Evolutionary conservation across 2,888 invertebrate species (phyloP).

Genomic region (Calliopum simillimum): DNA sequence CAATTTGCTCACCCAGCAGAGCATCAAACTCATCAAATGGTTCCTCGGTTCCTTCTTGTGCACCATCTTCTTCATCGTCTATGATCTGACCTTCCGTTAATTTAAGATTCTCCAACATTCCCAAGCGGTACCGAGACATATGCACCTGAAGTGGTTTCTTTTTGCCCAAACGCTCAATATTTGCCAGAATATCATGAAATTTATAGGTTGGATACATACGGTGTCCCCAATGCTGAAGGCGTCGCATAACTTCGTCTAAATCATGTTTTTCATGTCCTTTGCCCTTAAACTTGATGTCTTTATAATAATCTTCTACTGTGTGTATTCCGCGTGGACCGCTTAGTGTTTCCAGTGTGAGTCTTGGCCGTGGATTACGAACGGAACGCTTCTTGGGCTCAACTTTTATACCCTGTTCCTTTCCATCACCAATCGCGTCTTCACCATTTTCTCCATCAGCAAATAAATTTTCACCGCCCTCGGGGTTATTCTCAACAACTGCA

Average conservation of each 20-base stretch:
- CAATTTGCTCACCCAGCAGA: slow-evolving; percentile 74
- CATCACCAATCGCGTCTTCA: slow-evolving; percentile 63
- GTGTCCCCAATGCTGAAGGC: slow-evolving; percentile 94
- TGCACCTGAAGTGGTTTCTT: slow-evolving; percentile 83
- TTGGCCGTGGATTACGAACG: slow-evolving; percentile 75
- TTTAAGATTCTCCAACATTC: slow-evolving; percentile 66
- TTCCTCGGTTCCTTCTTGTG: slow-evolving; percentile 59
- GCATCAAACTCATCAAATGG: slow-evolving; percentile 75
- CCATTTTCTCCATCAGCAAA: slow-evolving; percentile 64
- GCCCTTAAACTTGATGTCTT: slow-evolving; percentile 82
- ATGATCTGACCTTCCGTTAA: slow-evolving; percentile 66
- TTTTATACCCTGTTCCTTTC: slow-evolving; percentile 65
- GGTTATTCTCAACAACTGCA: slow-evolving; percentile 56
- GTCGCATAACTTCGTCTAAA: slow-evolving; percentile 81
- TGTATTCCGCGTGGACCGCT: slow-evolving; percentile 82
- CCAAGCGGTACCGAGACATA: slow-evolving; percentile 72
- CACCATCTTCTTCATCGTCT: slow-evolving; percentile 65
- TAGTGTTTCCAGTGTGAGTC: slow-evolving; percentile 77
- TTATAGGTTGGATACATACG: slow-evolving; percentile 88
- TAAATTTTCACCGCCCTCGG: slow-evolving; percentile 61
- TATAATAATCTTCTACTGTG: slow-evolving; percentile 82
- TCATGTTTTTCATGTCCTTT: slow-evolving; percentile 87
- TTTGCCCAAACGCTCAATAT: slow-evolving; percentile 83
- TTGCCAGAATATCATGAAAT: slow-evolving; percentile 87
- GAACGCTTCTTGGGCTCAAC: slow-evolving; percentile 71